Evolutionary conservation across 2,113 vertebrate species (phyloP), one percentile per base, ranked within the genome.

Genomic region (Ursus arctos): DNA sequence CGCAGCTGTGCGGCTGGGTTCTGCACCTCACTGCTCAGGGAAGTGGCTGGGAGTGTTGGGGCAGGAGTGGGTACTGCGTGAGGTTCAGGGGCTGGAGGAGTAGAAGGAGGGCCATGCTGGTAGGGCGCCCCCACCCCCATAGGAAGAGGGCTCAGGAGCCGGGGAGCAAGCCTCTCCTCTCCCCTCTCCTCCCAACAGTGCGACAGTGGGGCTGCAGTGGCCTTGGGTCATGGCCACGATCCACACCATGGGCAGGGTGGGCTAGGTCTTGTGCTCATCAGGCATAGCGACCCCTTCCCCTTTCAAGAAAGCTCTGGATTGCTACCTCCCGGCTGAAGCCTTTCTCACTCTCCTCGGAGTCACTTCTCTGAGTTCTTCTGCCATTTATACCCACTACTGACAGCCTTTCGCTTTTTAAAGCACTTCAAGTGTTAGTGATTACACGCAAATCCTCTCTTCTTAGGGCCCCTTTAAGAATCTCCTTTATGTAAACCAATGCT

Each of bases 161-260:
- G 12, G 33, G 53, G 15, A 13, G 9, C 1, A 1, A 24, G 36
- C 8, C 6, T 31, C 33, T 55, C 28, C 19, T 47, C 49, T 82
- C 49, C 14, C 33, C 31, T 67, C 63, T 28, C 2, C 36, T 63
- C 3, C 36, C 9, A 11, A 1, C 1, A 18, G 71, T 40, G 15
- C 6, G 21, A 1, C 1, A 18, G 71, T 40, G 15, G 6, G 21
- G 63, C 40, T 33, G 6, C 26, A 3, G 11, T 0, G n/a, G 16
- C 24, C 67, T 18, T 26, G 43, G 33, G 8, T 71, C 51, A 6
- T 0, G 19, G 93, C 65, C 21, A 4, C 36, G 10, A 4, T 28
- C n/a, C 65, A 80, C 1, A 6, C 40, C 7, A 2, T 0, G 0
- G 59, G 74, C n/a, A 11, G 2, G 67, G 74, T 13, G 16, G 4